Base-by-base conservation (phyloP, 2,797 vertebrate genomes). In the Epinephelus coioides region DNA sequence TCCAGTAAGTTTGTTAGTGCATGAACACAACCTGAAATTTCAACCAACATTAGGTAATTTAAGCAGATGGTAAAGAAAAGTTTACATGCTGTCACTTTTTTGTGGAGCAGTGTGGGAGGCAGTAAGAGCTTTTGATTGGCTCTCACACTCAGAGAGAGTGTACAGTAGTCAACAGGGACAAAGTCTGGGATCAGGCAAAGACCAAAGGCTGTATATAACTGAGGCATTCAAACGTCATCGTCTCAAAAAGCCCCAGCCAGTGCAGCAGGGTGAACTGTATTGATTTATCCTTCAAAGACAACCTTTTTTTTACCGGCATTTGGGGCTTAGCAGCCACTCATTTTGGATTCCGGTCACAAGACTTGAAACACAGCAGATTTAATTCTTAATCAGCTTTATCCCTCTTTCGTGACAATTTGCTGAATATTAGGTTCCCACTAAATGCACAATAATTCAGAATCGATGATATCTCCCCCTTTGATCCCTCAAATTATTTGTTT, bases 271-370 rank as follows among this genome's bases (percentile, higher is more conserved):
- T 47, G 56, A 60, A 59, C 75, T 44, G 27, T 79, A 89, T 86
- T 82, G 86, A 92, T 91, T 90, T 83, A 73, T 81, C 61, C 83
- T 71, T 90, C 79, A 89, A 89, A 90, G 79, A 89, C 76, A 75
- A 83, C 72, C 11, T 17, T 43, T 43, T 43, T 40, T 72, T 50
- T 57, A 34, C 66, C 44, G 80, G 75, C 44, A 79, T 90, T 84
- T 19, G 23, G 73, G 60, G 83, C 82, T 90, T 78, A 90, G 85
- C 72, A 30, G 51, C 27, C 76, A 47, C 78, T 92, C 63, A 2
- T 44, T 82, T 82, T 72, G 50, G 73, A 73, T 63, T 66, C 17
- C 13, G 30, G 90, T 94, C 93, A 93, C 91, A 90, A 91, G 91
- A 87, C 91, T 49, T 75, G 79, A 83, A 88, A 68, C 60, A 7